Percentiles rank a stretch among this genome's conserved stretches.
phyloP scores from a whole-genome alignment of 2,113 vertebrate species.

The Nothoprocta perdicaria region DNA sequence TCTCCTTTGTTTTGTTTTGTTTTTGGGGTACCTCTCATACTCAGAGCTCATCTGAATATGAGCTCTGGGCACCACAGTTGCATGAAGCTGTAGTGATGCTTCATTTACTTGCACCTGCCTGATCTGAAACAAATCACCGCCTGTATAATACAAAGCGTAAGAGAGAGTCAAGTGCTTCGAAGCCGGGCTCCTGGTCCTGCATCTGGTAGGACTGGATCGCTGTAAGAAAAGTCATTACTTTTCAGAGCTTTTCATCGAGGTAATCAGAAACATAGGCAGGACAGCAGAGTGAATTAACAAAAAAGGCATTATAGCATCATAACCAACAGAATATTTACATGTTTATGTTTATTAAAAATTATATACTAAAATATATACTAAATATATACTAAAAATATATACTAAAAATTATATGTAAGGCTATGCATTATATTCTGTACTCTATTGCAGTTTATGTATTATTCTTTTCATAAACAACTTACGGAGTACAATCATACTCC shows the following conservation, averaged over 20 bases:
- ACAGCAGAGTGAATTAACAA: not conserved
- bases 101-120: not conserved
- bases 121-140: not conserved
- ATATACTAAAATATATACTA: too few relatives aligned
- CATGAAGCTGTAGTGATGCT: not conserved
- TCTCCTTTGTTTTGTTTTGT: too few relatives aligned
- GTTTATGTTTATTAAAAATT: not conserved
- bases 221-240: not conserved
- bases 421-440: not conserved
- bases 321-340: not conserved
- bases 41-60: not conserved
- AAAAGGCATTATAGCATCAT: not conserved
- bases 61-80: not conserved
- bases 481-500: too few relatives aligned
- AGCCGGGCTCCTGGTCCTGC: not conserved
- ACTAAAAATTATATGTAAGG: too few relatives aligned
- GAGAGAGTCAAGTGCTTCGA: not conserved
- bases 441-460: not conserved
- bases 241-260: not conserved
- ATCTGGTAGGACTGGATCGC: not conserved
- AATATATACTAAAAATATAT: too few relatives aligned
- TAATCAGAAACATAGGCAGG: not conserved
- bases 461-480: not conserved
- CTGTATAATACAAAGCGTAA: not conserved
- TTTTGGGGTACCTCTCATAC: too few relatives aligned